Percentiles rank a stretch among this genome's conserved stretches.
Conservation (phyloP, 2,797 vertebrate species). For the Cyprinella venusta region DNA sequence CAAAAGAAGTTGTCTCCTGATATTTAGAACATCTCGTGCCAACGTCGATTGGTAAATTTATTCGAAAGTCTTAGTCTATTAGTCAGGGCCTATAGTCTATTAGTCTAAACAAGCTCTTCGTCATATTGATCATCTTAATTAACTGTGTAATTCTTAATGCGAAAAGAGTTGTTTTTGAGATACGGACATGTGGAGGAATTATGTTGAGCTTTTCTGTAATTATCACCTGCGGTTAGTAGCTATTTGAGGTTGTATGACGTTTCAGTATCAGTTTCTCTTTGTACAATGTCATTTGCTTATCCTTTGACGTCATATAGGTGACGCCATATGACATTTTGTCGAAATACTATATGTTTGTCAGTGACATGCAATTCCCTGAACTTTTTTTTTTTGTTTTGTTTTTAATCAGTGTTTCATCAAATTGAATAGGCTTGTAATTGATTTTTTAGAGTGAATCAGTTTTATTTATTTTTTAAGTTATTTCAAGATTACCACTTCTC, state of each 20-base stretch:
- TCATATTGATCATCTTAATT: neutral
- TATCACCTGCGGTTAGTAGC: neutral
- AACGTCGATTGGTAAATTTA: neutral
- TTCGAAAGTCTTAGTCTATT: neutral
- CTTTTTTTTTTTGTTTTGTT: no score
- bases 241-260: neutral
- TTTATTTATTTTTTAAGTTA: neutral
- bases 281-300: no score
- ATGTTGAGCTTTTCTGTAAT: neutral
- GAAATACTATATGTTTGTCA: neutral
- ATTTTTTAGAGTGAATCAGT: neutral
- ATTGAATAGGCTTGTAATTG: neutral
- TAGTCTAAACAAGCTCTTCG: neutral
- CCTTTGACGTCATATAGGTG: no score
- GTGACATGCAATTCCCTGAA: neutral
- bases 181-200: neutral
- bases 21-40: neutral
- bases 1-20: constrained; percentile 11
- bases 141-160: neutral
- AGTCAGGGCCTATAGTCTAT: no score
- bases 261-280: neutral
- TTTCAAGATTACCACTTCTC: neutral
- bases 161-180: neutral
- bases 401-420: neutral
- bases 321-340: no score